Conservation (phyloP, 92 coral and sea anemone species). For the Ricordea florida region DNA sequence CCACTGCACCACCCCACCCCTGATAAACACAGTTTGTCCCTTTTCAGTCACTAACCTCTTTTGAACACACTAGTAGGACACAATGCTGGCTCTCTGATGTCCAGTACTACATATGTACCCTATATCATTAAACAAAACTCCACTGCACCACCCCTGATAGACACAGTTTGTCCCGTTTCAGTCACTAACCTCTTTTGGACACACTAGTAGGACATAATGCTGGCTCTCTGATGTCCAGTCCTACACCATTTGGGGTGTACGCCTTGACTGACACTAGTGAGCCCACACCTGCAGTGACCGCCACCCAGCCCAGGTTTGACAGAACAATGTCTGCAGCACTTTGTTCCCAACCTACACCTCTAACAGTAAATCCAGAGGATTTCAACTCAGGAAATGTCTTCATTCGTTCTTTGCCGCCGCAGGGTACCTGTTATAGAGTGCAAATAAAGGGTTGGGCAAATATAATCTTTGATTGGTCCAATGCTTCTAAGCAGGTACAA, state of each 20-base stretch:
- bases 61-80: constrained; percentile 80
- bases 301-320: constrained; percentile 93
- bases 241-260: constrained; percentile 83
- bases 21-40: too few relatives aligned
- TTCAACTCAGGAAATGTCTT: constrained; percentile 75
- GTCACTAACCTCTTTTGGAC: constrained; percentile 67
- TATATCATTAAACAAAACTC: too few relatives aligned
- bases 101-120: constrained; percentile 59
- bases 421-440: constrained; percentile 48
- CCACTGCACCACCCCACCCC: too few relatives aligned
- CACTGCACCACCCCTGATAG: too few relatives aligned
- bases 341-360: constrained; percentile 86
- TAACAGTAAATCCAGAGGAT: constrained; percentile 66
- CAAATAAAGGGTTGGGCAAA: background rate
- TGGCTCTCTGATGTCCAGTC: constrained; percentile 81
- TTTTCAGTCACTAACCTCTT: constrained; percentile 58
- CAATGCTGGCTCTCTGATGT: constrained; percentile 71
- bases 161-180: too few relatives aligned
- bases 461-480: too few relatives aligned
- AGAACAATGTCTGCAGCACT: constrained; percentile 92
- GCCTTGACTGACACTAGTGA: constrained; percentile 81
- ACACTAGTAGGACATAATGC: constrained; percentile 91
- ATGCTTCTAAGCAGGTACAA: too few relatives aligned
- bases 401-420: constrained; percentile 81
- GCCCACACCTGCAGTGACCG: constrained; percentile 91